Percentiles rank a stretch among this genome's conserved stretches.
Evolutionary conservation across 2,888 invertebrate genomes (phyloP).

Genomic region (Melanchra persicariae): DNA sequence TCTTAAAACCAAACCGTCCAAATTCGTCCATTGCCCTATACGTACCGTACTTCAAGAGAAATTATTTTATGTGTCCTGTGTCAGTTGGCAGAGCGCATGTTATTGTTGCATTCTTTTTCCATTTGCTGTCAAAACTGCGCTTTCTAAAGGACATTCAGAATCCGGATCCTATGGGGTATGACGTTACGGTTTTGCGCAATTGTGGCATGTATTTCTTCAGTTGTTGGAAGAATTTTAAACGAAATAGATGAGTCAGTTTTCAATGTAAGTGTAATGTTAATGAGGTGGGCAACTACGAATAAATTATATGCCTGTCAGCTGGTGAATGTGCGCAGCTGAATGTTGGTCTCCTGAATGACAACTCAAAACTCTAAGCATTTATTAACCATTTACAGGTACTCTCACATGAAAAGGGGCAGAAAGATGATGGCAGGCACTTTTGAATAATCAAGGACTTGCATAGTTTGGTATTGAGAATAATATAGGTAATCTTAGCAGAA

Average conservation of each 20-base stretch:
- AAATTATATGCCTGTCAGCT: slow-evolving; percentile 10
- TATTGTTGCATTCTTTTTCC: slow-evolving; percentile 62
- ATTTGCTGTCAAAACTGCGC: slow-evolving; percentile 58
- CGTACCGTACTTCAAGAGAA: slow-evolving; percentile 41
- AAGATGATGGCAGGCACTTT: too few relatives aligned
- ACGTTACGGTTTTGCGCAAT: slow-evolving; percentile 29
- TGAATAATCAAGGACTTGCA: too few relatives aligned
- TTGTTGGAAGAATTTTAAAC: slow-evolving; percentile 29
- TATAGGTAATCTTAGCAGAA: too few relatives aligned
- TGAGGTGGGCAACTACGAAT: slow-evolving; percentile 12
- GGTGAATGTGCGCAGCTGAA: neutral
- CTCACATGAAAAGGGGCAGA: too few relatives aligned
- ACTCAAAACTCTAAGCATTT: too few relatives aligned
- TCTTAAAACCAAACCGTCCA: neutral
- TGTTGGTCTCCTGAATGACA: neutral
- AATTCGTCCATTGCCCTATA: neutral
- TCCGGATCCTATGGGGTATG: slow-evolving; percentile 40
- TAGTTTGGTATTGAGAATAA: too few relatives aligned
- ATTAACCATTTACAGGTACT: too few relatives aligned
- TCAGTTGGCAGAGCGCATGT: slow-evolving; percentile 53
- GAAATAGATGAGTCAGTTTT: slow-evolving; percentile 40
- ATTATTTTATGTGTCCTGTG: slow-evolving; percentile 28
- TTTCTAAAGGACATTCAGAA: slow-evolving; percentile 59
- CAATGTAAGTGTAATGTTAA: slow-evolving; percentile 11
- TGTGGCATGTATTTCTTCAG: slow-evolving; percentile 15